phyloP scores from a whole-genome alignment of 2,113 vertebrate species.

The Danio rerio region GRCz12tu NC_133179.1:15823501-15824000 shows the following conservation, averaged over 20 bases:
- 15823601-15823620: neutral
- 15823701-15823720: neutral
- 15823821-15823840: neutral
- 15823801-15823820: neutral
- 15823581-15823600: constrained; percentile 9
- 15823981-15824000: neutral
- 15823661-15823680: neutral
- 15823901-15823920: too few relatives aligned
- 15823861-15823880: neutral
- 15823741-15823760: neutral
- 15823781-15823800: neutral
- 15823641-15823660: neutral
- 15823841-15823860: neutral
- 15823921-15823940: too few relatives aligned
- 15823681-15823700: neutral
- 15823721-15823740: neutral
- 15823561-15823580: constrained; percentile 2
- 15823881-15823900: neutral
- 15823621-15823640: neutral
- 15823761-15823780: neutral
- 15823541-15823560: constrained; percentile 15
- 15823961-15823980: neutral
- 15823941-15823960: too few relatives aligned
- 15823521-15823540: constrained; percentile 15
- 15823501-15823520: constrained; percentile 29